Evolutionary conservation across 1,140 invertebrate species (phyloP), one percentile per base, ranked within the genome.

Genomic region (Euborellia annulipes): DNA sequence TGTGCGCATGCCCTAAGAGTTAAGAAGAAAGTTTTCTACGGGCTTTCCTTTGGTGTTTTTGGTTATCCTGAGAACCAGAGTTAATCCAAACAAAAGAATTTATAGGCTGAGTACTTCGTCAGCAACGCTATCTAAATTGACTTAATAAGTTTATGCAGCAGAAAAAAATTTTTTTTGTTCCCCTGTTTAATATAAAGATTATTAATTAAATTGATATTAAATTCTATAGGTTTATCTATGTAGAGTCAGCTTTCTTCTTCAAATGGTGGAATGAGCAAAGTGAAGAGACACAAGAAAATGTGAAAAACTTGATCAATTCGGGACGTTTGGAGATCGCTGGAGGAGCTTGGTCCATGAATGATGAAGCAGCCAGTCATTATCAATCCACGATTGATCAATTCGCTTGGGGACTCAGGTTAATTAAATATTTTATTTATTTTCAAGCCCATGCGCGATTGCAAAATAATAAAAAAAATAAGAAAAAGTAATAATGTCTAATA

Each of bases 311-410:
- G n/a, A 58, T 65, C 8, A 18, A 45, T 14, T 36, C 48, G 17
- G 74, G 71, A 42, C 71, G 68, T 30, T 55, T 82, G 21, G 73
- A 79, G 56, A 73, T 82, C 54, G 72, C 59, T 27, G 56, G 54
- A 17, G 72, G 70, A 16, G 71, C 67, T 11, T 70, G 66, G 65
- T 61, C 59, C 38, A 71, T 74, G 69, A 73, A 78, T 58, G 77
- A 80, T 55, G 77, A 80, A 54, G 76, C 75, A 0, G 52, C 68
- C 0, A 66, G 72, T 14, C 75, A 81, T 55, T 81, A 82, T 55
- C 67, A 66, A 46, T 69, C 69, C 30, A 75, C 78, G 40, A 78
- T 81, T 50, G 78, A 82, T 56, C 76, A 81, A 54, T 75, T 79
- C 62, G 23, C 47, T 7, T 46, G 36, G 43, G 47, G 43, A 46